Evolutionary conservation across 2,888 invertebrate genomes (phyloP).

Genomic region (Eumacrocentrus americanus): DNA sequence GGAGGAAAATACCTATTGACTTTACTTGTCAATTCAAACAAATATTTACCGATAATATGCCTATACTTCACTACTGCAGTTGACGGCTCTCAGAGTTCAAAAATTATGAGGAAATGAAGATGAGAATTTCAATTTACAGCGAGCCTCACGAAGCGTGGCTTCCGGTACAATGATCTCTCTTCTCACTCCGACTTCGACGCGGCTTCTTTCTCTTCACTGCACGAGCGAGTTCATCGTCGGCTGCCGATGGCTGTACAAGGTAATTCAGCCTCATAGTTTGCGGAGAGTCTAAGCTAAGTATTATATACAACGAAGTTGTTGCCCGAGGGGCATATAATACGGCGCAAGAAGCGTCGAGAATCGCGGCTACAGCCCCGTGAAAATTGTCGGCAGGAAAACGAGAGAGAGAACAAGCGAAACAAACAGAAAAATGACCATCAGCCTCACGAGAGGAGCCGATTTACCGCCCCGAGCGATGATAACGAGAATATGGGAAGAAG

Average conservation of each 20-base stretch:
- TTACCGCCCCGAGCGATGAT: slow-evolving; percentile 19
- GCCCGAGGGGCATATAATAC: background rate
- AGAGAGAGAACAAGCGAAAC: background rate
- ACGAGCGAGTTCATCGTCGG: slow-evolving; percentile 3
- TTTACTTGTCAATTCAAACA: no score
- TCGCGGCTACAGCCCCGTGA: background rate
- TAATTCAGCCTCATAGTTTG: slow-evolving; percentile 15
- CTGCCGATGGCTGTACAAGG: slow-evolving; percentile 7
- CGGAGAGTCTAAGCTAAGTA: background rate
- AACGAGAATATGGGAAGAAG: slow-evolving; percentile 10
- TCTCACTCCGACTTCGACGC: no score
- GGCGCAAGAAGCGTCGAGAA: slow-evolving; percentile 12
- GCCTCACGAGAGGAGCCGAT: background rate
- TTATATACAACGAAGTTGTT: background rate
- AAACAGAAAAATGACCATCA: slow-evolving; percentile 8
- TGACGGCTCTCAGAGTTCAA: no score
- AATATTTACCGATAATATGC: no score
- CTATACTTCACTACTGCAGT: no score
- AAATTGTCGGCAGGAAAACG: slow-evolving; percentile 18
- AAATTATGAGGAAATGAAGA: slow-evolving; percentile 17
- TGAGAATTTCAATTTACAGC: slow-evolving; percentile 53
- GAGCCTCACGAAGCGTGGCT: slow-evolving; percentile 53
- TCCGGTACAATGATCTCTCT: slow-evolving; percentile 55
- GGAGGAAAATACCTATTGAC: no score
- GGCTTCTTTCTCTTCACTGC: background rate